phyloP scores from a whole-genome alignment of 1,140 invertebrate genomes.

The Drosophila watanabei region DNA sequence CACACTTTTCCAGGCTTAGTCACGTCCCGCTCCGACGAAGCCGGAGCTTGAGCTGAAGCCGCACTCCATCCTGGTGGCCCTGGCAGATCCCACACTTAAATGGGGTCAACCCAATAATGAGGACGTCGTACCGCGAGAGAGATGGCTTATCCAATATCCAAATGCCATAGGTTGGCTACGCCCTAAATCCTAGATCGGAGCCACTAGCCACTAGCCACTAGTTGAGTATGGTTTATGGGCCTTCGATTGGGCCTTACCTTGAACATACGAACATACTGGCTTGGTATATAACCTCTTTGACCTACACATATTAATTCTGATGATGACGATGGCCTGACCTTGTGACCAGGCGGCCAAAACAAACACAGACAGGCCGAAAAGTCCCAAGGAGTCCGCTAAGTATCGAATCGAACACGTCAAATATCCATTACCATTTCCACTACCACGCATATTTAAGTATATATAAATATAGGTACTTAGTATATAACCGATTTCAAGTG shows the following conservation, averaged over 20 bases:
- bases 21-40: slow-evolving; percentile 22
- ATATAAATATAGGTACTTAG: slow-evolving; percentile 26
- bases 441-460: slow-evolving; percentile 39
- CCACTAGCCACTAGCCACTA: slow-evolving; percentile 42
- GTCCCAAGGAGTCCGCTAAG: slow-evolving; percentile 22
- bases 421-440: slow-evolving; percentile 43
- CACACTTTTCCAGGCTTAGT: slow-evolving; percentile 54
- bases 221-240: slow-evolving; percentile 27
- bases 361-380: slow-evolving; percentile 17
- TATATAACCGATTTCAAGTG: slow-evolving; percentile 27
- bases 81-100: slow-evolving; percentile 36
- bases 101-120: slow-evolving; percentile 47
- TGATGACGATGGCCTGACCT: slow-evolving; percentile 47
- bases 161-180: slow-evolving; percentile 39
- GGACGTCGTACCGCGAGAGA: slow-evolving; percentile 26
- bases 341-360: slow-evolving; percentile 43
- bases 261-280: slow-evolving; percentile 23
- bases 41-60: slow-evolving; percentile 12
- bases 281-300: slow-evolving; percentile 39
- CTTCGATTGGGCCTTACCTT: slow-evolving; percentile 40
- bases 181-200: slow-evolving; percentile 43
- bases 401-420: slow-evolving; percentile 47
- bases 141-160: slow-evolving; percentile 34
- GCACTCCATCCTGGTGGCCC: slow-evolving; percentile 25
- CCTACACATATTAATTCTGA: slow-evolving; percentile 50